Base-by-base conservation (phyloP, 64 coral and sea anemone genomes). In the Platygyra sinensis region DNA sequence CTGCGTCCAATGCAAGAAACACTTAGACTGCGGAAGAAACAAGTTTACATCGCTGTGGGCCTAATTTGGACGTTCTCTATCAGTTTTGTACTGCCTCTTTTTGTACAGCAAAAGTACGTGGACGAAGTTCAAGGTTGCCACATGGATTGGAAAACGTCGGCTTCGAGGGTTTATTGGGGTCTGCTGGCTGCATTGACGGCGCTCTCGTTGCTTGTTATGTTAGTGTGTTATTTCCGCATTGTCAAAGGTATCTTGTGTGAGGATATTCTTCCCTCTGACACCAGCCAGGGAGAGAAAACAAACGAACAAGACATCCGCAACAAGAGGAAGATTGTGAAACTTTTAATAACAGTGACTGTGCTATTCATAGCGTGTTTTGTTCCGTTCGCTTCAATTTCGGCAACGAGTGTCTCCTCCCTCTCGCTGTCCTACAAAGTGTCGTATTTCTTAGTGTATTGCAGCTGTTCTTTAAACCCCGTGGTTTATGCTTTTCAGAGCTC, bases 401-500 rank as follows among this genome's bases (percentile, higher is more conserved):
- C 72, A 3, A 80, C 83, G 36, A 80, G 71, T 20, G 78, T 79
- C 19, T 65, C 75, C 39, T n/a, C 88, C 16, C 11, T 52, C 25
- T 29, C 52, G 18, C 50, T 72, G 28, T 38, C 65, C 30, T 46
- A 90, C 64, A 42, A 75, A 61, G 24, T 91, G 15, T 83, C 80
- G 12, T 82, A 91, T 12, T 83, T 91, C 61, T 42, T 91, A 57
- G 80, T 36, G 10, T 91, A 91, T 27, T 73, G 18, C 2, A 82
- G 78, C 30, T 91, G 64, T 8, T 74, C 78, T 20, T 74, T 91
- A 30, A 91, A 91, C 27, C 79, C 79, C 0, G 67, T 91, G 14
- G 72, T 91, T 15, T 91, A 91, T 31, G 27, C 67, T 10, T n/a
- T 83, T 73, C 89, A 91, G 30, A 91, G 89, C 52, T 91, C 89